Conservation (phyloP, 2,797 vertebrate species). For the Chiroxiphia lanceolata region DNA sequence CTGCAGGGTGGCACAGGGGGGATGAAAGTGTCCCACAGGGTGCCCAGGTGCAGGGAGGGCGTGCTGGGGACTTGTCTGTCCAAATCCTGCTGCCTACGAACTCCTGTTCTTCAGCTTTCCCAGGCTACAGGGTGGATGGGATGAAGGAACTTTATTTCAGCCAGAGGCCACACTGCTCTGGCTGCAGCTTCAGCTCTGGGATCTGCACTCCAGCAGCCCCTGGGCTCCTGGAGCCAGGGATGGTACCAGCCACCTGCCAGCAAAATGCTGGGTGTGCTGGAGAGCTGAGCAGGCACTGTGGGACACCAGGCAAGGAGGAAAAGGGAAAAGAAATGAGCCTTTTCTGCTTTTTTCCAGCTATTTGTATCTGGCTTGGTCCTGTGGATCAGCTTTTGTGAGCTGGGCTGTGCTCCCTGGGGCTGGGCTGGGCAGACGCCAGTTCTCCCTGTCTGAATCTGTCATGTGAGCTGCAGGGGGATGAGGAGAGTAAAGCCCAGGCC, state of each 20-base stretch:
- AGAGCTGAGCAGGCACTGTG: neutral
- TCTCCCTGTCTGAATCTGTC: neutral
- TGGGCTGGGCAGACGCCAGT: neutral
- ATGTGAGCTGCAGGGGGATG: neutral
- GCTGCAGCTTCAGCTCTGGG: neutral
- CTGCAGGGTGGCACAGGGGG: neutral
- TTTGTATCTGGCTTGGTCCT: neutral
- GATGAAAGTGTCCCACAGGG: neutral
- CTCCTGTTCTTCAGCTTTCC: neutral
- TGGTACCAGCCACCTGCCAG: neutral
- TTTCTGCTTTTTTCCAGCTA: neutral
- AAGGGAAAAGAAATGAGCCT: neutral
- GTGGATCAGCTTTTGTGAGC: neutral
- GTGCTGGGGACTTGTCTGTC: neutral
- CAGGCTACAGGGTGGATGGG: neutral
- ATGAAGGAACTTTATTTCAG: neutral
- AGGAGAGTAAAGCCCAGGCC: neutral
- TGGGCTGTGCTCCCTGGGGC: neutral
- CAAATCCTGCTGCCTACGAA: neutral
- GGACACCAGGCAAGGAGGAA: neutral
- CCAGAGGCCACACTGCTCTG: neutral
- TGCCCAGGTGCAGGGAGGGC: neutral
- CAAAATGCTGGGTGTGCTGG: neutral
- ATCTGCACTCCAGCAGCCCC: neutral
- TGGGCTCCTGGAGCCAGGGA: neutral